phyloP scores from a whole-genome alignment of 2,888 invertebrate species.

The Caenorhabditis sp. region DNA sequence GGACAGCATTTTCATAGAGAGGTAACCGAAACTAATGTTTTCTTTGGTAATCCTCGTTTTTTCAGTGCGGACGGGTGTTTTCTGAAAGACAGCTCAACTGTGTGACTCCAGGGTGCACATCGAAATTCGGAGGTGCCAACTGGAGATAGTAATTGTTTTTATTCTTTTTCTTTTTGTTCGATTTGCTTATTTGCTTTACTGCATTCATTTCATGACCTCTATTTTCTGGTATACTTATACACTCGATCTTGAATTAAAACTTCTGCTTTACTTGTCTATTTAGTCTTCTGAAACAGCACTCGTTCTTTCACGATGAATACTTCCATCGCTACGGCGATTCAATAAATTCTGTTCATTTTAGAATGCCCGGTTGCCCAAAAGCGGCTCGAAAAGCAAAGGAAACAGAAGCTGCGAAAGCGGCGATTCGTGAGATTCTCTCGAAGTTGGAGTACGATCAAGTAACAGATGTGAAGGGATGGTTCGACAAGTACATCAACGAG shows the following conservation, averaged over 20 bases:
- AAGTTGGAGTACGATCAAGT: slow-evolving; percentile 41
- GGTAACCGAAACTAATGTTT: no score
- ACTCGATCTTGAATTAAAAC: no score
- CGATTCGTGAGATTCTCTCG: slow-evolving; percentile 23
- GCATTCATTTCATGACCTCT: no score
- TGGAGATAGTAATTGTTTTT: background rate
- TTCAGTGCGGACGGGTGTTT: background rate
- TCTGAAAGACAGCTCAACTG: background rate
- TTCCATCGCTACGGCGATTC: background rate
- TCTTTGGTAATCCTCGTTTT: no score
- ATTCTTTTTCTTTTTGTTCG: background rate
- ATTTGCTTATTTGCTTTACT: no score
- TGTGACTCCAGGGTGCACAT: background rate
- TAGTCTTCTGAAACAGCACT: no score
- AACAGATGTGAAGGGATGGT: slow-evolving; percentile 30
- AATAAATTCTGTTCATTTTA: background rate
- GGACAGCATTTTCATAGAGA: no score
- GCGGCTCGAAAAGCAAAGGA: background rate
- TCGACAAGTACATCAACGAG: slow-evolving; percentile 23
- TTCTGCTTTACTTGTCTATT: no score
- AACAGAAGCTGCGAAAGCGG: slow-evolving; percentile 19
- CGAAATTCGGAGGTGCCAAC: background rate
- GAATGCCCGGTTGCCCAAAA: background rate
- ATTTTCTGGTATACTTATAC: no score
- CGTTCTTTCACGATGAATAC: no score